Evolutionary conservation across 2,888 invertebrate genomes (phyloP), one percentile per base, ranked within the genome.

Genomic region (Microplitis deprimator): DNA sequence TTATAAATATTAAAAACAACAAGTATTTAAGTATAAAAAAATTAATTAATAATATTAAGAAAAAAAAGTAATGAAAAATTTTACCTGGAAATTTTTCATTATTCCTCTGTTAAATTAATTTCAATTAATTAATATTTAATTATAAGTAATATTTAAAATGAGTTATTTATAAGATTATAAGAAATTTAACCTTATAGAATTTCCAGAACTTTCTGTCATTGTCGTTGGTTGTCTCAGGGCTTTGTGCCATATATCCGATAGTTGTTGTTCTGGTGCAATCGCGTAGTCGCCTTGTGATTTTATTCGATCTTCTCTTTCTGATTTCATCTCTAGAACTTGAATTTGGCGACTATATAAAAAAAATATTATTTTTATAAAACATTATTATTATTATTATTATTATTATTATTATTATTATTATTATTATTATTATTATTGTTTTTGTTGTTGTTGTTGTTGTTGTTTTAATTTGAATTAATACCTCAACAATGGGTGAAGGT

Each of bases 51-150:
- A 68, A 76, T 71, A n/a, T 39, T 20, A 2, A 6, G 17, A 2
- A 17, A 39, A 17, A 39, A 65, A 6, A 41, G 39, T 5, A 64
- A 50, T 7, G n/a, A 61, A 17, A 40, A 61, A 79, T 68, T 83
- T 85, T 88, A 89, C 89, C 89, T 89, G 89, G 87, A 89, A 89
- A 84, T 89, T 89, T 87, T 85, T 88, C 89, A 89, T 89, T 86
- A 89, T 88, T 87, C 87, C 87, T 86, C 89, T 89, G 84, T 81
- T 78, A 79, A 82, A 64, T 79, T 80, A 81, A 75, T 79, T 79
- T 81, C 80, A 81, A 77, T 70, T 74, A 76, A 75, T 64, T 8
- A 72, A 1, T 17, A 65, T 8, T 41, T 73, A 73, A 38, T 68
- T 59, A n/a, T 40, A 13, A 0, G 6, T 64, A 6, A 7, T 7